phyloP scores from a whole-genome alignment of 2,888 invertebrate genomes.

The Oxytorus armatus region DNA sequence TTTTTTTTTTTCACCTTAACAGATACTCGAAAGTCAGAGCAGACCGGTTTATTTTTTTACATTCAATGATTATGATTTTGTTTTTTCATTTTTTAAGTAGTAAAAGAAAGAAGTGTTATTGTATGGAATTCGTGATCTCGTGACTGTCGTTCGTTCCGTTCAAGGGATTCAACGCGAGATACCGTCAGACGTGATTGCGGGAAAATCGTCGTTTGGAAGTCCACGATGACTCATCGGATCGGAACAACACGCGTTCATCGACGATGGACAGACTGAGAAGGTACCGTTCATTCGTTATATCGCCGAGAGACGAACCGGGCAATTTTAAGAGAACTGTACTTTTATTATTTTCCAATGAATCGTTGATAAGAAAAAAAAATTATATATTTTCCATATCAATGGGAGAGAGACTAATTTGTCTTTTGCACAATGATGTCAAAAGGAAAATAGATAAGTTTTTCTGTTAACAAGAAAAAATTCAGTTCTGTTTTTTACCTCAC shows the following conservation, averaged over 20 bases:
- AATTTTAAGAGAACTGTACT: too few species aligned
- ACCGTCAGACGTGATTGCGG: slow-evolving; percentile 16
- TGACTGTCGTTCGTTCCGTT: slow-evolving; percentile 48
- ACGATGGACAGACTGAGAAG: slow-evolving; percentile 61
- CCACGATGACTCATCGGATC: slow-evolving; percentile 53
- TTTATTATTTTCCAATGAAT: too few species aligned
- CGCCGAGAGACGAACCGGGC: background rate
- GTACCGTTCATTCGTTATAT: slow-evolving; percentile 12
- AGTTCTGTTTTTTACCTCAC: too few species aligned
- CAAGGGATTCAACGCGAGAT: slow-evolving; percentile 37
- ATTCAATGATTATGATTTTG: background rate
- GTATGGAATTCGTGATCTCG: slow-evolving; percentile 45
- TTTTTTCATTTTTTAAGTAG: background rate
- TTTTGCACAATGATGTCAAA: too few species aligned
- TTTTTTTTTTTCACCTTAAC: background rate
- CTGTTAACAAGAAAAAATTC: too few species aligned
- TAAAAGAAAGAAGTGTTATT: slow-evolving; percentile 11
- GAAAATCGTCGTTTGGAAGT: slow-evolving; percentile 1
- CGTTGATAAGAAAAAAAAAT: too few species aligned
- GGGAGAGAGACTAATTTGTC: too few species aligned
- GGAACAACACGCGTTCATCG: slow-evolving; percentile 41
- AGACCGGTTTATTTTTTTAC: too few species aligned
- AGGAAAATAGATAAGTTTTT: too few species aligned
- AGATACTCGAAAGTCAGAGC: too few species aligned
- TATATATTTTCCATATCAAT: too few species aligned